Evolutionary conservation across 2,113 vertebrate species (phyloP).

Genomic region (Cavia aperea): DNA sequence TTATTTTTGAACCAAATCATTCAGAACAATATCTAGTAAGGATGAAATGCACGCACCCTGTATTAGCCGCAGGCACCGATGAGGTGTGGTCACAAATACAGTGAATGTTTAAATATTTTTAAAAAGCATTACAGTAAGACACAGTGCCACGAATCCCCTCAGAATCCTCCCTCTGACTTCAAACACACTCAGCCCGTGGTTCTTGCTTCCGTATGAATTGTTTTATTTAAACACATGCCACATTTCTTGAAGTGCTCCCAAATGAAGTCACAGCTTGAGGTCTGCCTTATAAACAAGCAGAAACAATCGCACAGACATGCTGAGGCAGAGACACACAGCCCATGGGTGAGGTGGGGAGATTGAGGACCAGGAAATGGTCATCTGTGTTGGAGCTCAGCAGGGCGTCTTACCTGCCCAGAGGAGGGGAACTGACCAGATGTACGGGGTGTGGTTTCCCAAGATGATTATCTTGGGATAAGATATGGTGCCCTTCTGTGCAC

Average conservation of each 20-base stretch:
- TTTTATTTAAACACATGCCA: not conserved
- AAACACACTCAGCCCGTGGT: not conserved
- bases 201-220: not conserved
- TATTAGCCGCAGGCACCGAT: not conserved
- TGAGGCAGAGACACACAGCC: not conserved
- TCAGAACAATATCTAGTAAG: not conserved
- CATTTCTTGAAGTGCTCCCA: not conserved
- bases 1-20: not conserved
- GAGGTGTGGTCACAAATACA: not conserved
- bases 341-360: not conserved
- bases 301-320: not conserved
- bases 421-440: constrained; percentile 43
- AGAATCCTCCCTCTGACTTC: not conserved
- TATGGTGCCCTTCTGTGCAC: not conserved
- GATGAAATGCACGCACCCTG: not conserved
- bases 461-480: not conserved
- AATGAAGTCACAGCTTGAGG: not conserved
- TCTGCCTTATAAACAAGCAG: not conserved
- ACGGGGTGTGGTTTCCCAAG: not conserved
- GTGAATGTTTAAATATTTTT: not conserved
- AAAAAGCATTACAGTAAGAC: not conserved
- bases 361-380: not conserved
- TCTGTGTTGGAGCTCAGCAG: not conserved
- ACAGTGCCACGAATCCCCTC: not conserved
- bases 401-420: not conserved